phyloP scores from a whole-genome alignment of 1,140 invertebrate genomes.

The Drosophila kohkoa region DNA sequence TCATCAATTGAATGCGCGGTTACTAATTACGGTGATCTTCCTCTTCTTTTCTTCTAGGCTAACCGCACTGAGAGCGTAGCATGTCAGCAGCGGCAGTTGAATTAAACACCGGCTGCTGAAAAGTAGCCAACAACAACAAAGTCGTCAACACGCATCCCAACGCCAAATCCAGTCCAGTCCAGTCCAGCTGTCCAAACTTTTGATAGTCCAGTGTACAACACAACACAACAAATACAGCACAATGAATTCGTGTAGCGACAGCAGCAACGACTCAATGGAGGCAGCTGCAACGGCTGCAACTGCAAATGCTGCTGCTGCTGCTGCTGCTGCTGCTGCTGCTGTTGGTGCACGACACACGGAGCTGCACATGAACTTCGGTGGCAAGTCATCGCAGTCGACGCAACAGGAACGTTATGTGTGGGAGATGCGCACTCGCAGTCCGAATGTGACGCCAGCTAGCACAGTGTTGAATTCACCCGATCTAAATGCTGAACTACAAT shows the following conservation, averaged over 20 bases:
- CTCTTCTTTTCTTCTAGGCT: constrained; percentile 8
- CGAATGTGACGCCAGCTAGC: constrained; percentile 83
- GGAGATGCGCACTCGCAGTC: constrained; percentile 83
- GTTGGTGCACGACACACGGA: constrained; percentile 16
- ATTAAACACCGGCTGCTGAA: constrained; percentile 51
- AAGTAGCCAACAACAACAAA: constrained; percentile 23
- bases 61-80: constrained; percentile 48
- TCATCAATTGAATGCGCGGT: constrained; percentile 35
- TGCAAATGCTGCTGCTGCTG: constrained; percentile 29
- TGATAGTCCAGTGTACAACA: not conserved
- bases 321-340: constrained; percentile 8
- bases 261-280: constrained; percentile 71
- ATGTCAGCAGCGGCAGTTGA: constrained; percentile 62
- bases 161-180: not conserved
- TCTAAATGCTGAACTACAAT: constrained; percentile 71
- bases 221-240: not conserved
- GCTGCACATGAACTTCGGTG: constrained; percentile 61
- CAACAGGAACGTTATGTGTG: constrained; percentile 81
- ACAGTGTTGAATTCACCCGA: constrained; percentile 84
- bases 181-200: not conserved
- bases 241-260: constrained; percentile 74
- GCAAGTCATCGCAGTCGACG: constrained; percentile 21
- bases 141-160: not conserved
- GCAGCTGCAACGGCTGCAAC: constrained; percentile 5
- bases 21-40: too few species aligned